A percentile compares a stretch with the other conserved stretches of the same genome.
Evolutionary conservation across 2,113 vertebrate species (phyloP).

Genomic region (Brachionichthys hirsutus): DNA sequence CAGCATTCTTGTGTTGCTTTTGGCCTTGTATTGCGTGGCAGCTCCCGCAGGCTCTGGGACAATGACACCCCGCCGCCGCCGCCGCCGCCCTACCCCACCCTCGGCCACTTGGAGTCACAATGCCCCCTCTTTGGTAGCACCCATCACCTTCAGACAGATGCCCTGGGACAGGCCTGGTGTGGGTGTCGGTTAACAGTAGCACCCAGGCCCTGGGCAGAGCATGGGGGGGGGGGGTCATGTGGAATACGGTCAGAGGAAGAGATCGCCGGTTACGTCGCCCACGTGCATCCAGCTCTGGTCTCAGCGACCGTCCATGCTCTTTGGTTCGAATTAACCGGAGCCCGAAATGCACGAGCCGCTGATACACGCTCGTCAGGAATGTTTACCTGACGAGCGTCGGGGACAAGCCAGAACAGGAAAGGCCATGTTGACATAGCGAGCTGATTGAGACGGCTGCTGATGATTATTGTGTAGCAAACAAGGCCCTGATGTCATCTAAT

Average conservation of each 20-base stretch:
- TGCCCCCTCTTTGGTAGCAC: conserved; percentile 46
- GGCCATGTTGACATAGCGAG: conserved; percentile 57
- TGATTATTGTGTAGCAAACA: conserved; percentile 63
- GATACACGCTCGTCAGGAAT: conserved; percentile 59
- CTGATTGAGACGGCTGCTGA: conserved; percentile 46
- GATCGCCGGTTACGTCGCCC: conserved; percentile 46
- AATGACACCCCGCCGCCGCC: conserved; percentile 37
- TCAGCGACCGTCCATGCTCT: conserved; percentile 17
- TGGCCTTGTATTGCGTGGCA: conserved; percentile 67
- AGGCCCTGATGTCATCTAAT: conserved; percentile 51
- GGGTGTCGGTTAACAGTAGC: conserved; percentile 38
- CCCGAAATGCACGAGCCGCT: conserved; percentile 19
- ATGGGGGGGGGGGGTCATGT: conserved; percentile 15
- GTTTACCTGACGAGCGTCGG: conserved; percentile 39
- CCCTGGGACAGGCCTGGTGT: conserved; percentile 6
- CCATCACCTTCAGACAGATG: conserved; percentile 53
- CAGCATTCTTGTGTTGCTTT: conserved; percentile 71
- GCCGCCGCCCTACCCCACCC: conserved; percentile 5
- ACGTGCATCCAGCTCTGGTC: conserved; percentile 39
- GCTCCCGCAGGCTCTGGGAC: conserved; percentile 65
- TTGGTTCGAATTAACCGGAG: conserved; percentile 33
- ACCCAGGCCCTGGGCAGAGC: conserved; percentile 17
- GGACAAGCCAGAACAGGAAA: conserved; percentile 71
- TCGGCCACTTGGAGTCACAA: conserved; percentile 55
- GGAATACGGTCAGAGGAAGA: conserved; percentile 30